A percentile compares a stretch with the other conserved stretches of the same genome.
These are phyloP conservation scores for Thalassaphorura encarpata DNA, from an alignment of 1,140 invertebrate species.

Conservation along the genomic window DNA sequence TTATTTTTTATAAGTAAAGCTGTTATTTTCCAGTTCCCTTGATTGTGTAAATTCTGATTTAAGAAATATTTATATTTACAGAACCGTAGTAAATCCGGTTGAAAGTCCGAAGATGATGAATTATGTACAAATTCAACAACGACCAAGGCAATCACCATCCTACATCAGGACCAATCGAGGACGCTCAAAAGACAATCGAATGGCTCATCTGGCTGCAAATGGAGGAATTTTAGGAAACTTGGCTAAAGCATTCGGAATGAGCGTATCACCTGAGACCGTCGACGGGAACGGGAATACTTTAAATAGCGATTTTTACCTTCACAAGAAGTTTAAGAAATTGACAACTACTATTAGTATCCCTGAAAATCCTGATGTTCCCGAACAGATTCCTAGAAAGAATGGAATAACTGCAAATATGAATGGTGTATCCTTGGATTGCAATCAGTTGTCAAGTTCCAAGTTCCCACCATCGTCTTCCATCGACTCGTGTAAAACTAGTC, in stretches of 20 bases:
- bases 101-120: too few relatives aligned
- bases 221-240: not conserved
- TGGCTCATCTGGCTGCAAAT: not conserved
- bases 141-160: not conserved
- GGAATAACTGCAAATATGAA: not conserved
- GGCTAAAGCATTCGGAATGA: not conserved
- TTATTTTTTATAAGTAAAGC: too few relatives aligned
- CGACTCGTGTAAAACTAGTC: not conserved
- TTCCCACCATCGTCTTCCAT: not conserved
- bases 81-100: too few relatives aligned
- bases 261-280: not conserved
- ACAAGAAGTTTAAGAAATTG: slow-evolving; percentile 32
- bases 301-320: slow-evolving; percentile 21
- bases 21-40: too few relatives aligned
- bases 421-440: not conserved
- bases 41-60: too few relatives aligned
- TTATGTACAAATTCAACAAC: not conserved
- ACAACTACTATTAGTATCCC: slow-evolving; percentile 1
- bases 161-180: not conserved
- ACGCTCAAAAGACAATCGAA: not conserved
- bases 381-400: not conserved
- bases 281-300: not conserved
- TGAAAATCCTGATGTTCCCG: slow-evolving; percentile 1
- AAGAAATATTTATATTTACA: too few relatives aligned
- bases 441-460: not conserved